A percentile compares a stretch with the other conserved stretches of the same genome.
phyloP scores from a whole-genome alignment of 2,113 vertebrate species.

The Alethe diademata region DNA sequence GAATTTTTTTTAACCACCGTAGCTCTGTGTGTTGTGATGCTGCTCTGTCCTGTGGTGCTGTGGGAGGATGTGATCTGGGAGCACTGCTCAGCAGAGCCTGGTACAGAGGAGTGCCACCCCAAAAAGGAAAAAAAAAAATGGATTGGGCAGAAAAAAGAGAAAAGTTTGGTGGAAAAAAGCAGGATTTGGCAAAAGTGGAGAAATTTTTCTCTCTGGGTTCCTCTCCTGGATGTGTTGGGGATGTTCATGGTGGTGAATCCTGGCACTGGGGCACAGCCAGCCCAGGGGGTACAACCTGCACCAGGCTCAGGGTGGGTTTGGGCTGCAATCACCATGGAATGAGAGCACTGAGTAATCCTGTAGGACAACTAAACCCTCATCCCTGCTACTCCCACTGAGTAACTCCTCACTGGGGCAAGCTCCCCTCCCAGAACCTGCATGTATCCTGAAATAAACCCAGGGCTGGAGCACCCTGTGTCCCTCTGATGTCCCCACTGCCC shows the following conservation, averaged over 20 bases:
- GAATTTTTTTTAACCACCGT: not conserved
- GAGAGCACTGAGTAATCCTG: not conserved
- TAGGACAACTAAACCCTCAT: constrained; percentile 55
- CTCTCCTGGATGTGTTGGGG: fast-evolving
- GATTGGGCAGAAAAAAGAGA: not conserved
- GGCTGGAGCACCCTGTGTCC: not conserved
- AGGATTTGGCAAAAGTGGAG: not conserved
- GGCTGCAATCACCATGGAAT: not conserved
- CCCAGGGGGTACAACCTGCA: not conserved
- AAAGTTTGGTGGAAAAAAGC: not conserved
- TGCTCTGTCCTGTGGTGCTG: constrained; percentile 61
- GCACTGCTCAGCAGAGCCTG: constrained; percentile 66
- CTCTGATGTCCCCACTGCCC: not conserved
- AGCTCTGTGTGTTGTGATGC: constrained; percentile 41
- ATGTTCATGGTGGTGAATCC: not conserved
- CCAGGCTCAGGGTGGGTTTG: constrained; percentile 50
- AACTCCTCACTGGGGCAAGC: constrained; percentile 51
- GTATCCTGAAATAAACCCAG: not conserved
- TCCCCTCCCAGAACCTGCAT: constrained; percentile 32
- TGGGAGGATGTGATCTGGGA: constrained; percentile 48
- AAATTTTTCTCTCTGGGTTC: not conserved
- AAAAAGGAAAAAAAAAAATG: not conserved
- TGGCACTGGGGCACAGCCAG: not conserved
- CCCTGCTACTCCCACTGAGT: constrained; percentile 24
- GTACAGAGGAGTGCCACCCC: not conserved